Percentiles rank a stretch among this genome's conserved stretches.
These are phyloP conservation scores for Halictus quadricinctus DNA, from an alignment of 2,888 invertebrate genomes.

Conservation along the genomic window DNA sequence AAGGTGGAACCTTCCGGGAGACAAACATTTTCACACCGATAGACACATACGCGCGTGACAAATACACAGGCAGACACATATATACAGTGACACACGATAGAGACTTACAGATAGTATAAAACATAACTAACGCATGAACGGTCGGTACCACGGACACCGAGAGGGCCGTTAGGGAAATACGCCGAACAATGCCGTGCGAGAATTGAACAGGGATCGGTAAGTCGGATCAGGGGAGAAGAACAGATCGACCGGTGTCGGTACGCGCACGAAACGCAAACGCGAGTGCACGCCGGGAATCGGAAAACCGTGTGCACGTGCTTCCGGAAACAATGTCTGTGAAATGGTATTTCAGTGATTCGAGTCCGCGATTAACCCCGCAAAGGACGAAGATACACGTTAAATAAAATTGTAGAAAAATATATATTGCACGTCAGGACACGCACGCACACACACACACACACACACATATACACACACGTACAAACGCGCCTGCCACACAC, in stretches of 20 bases:
- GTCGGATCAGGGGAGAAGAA: conserved; percentile 21
- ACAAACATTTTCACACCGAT: conserved; percentile 17
- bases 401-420: conserved; percentile 7
- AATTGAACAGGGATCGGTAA: conserved; percentile 42
- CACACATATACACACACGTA: background rate
- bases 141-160: background rate
- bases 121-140: conserved; percentile 6
- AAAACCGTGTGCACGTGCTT: conserved; percentile 48
- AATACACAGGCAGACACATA: background rate
- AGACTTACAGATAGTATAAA: background rate
- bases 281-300: conserved; percentile 4
- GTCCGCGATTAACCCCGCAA: background rate
- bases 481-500: conserved; percentile 24
- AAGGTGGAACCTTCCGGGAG: conserved; percentile 14
- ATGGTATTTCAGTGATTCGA: conserved; percentile 36
- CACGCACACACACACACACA: background rate
- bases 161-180: conserved; percentile 5
- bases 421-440: background rate
- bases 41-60: background rate
- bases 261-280: background rate
- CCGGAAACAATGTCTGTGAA: conserved; percentile 48
- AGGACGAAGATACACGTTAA: background rate
- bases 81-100: background rate
- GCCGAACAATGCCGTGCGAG: conserved; percentile 16
- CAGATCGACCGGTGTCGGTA: background rate